Conservation (phyloP, 1,140 invertebrate species). For the Potamilus streckersoni region DNA sequence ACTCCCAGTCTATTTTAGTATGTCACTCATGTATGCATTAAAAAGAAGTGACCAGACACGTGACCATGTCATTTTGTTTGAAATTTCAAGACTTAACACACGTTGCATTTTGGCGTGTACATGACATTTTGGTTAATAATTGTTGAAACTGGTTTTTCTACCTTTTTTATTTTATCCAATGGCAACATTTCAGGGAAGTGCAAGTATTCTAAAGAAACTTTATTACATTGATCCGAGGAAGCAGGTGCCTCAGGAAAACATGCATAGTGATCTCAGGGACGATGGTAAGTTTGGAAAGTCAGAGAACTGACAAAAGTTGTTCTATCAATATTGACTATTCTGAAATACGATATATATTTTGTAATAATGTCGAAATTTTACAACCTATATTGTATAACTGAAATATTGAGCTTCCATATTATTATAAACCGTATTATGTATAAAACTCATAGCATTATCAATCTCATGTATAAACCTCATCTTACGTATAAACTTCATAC, state of each 20-base stretch:
- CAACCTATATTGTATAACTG: not conserved
- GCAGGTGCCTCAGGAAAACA: slow-evolving; percentile 9
- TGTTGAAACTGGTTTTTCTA: not conserved
- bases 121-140: too few species aligned
- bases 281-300: slow-evolving; percentile 14
- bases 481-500: too few species aligned
- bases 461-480: too few species aligned
- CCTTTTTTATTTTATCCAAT: not conserved
- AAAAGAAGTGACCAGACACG: too few species aligned
- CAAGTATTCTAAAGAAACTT: slow-evolving; percentile 40
- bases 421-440: not conserved
- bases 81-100: too few species aligned
- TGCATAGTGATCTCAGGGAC: slow-evolving; percentile 23
- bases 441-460: too few species aligned
- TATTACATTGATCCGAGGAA: slow-evolving; percentile 27
- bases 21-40: too few species aligned
- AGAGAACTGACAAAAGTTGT: not conserved
- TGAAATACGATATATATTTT: not conserved
- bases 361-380: not conserved
- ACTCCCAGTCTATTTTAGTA: too few species aligned
- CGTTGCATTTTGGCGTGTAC: too few species aligned
- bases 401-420: not conserved
- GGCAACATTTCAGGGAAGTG: slow-evolving; percentile 31
- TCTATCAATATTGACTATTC: not conserved
- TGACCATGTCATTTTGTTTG: too few species aligned